These are phyloP conservation scores for Drosophila eohydei DNA, from an alignment of 2,888 invertebrate genomes.

Conservation along the genomic window DNA sequence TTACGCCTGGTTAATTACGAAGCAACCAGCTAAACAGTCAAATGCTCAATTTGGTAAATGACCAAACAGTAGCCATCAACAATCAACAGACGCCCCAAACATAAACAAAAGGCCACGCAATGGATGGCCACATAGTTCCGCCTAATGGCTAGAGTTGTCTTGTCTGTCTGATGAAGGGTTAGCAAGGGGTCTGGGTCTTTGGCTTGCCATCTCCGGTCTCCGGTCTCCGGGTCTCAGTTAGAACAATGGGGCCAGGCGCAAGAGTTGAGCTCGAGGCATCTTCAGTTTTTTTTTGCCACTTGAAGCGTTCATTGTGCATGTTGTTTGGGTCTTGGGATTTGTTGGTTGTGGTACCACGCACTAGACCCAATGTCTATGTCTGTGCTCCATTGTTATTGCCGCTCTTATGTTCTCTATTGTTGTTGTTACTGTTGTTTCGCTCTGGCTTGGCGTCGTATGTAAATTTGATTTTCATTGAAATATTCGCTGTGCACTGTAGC, in stretches of 20 bases:
- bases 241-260: conserved; percentile 58
- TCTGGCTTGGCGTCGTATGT: conserved; percentile 56
- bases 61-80: conserved; percentile 68
- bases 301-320: conserved; percentile 70
- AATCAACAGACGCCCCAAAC: conserved; percentile 43
- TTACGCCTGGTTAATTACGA: conserved; percentile 64
- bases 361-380: conserved; percentile 65
- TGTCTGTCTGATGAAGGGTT: conserved; percentile 23
- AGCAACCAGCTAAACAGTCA: conserved; percentile 23
- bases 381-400: conserved; percentile 61
- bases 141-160: conserved; percentile 46
- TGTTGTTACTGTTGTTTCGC: conserved; percentile 30
- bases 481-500: conserved; percentile 31
- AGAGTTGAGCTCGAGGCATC: conserved; percentile 50
- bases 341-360: conserved; percentile 57
- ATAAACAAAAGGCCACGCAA: conserved; percentile 75
- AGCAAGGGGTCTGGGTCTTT: conserved; percentile 14
- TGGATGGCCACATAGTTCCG: conserved; percentile 24
- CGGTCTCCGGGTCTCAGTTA: conserved; percentile 33
- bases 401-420: conserved; percentile 39
- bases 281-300: conserved; percentile 59
- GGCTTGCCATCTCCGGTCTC: conserved; percentile 1
- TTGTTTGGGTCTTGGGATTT: conserved; percentile 40
- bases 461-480: conserved; percentile 68
- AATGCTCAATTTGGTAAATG: conserved; percentile 71